Percentiles rank a stretch among this genome's conserved stretches.
Conservation (phyloP, 2,888 invertebrate genomes). For the Lissonota sp. region DNA sequence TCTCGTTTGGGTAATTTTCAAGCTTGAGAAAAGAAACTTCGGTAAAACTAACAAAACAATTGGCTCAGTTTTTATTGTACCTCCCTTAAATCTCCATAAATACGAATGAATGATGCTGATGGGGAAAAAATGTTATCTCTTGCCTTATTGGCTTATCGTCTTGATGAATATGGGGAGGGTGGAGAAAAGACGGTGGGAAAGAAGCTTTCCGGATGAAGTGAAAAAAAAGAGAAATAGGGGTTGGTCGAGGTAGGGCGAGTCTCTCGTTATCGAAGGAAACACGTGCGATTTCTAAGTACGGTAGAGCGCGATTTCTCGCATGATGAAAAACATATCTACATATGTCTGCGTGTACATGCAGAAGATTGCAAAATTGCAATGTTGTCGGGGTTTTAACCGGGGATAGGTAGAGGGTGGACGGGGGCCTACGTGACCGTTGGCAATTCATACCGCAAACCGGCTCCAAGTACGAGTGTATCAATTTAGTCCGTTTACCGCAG, state of each 20-base stretch:
- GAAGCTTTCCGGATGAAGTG: too few relatives aligned
- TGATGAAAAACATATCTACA: slow-evolving; percentile 24
- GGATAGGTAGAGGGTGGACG: slow-evolving; percentile 9
- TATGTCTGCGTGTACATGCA: slow-evolving; percentile 1
- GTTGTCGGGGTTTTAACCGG: slow-evolving; percentile 21
- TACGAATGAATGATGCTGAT: too few relatives aligned
- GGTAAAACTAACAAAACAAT: too few relatives aligned
- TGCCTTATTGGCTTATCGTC: slow-evolving; percentile 17
- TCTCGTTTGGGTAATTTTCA: too few relatives aligned
- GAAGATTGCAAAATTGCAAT: slow-evolving; percentile 40
- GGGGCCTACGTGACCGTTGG: slow-evolving; percentile 62
- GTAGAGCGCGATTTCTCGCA: slow-evolving; percentile 31
- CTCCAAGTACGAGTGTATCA: slow-evolving; percentile 64
- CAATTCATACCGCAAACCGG: slow-evolving; percentile 63
- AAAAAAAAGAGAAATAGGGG: background rate
- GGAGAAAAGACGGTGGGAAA: background rate
- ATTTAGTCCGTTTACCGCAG: slow-evolving; percentile 63
- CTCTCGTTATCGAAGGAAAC: slow-evolving; percentile 47
- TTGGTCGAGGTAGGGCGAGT: slow-evolving; percentile 13
- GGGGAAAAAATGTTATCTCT: too few relatives aligned
- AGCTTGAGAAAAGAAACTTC: too few relatives aligned
- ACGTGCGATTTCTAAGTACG: slow-evolving; percentile 43
- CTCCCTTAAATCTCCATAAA: too few relatives aligned
- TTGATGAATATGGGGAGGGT: slow-evolving; percentile 15
- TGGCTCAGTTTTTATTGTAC: too few relatives aligned